Base-by-base conservation (phyloP, 2,888 invertebrate species). In the Cepaea hortensis region DNA sequence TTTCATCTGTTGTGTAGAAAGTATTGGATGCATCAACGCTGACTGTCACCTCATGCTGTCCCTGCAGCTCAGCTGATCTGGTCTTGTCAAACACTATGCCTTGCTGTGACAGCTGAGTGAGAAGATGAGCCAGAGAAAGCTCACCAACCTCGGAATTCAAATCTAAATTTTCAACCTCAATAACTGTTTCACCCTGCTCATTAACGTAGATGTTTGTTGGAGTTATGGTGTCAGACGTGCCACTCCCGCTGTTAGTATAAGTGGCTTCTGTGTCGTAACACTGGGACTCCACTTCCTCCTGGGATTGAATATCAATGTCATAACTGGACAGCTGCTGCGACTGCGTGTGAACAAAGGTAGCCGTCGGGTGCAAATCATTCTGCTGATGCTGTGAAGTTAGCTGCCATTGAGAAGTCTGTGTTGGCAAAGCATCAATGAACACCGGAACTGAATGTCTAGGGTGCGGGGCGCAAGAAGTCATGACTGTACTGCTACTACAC, bases 401-500 rank as follows among this genome's bases (percentile, higher is more conserved):
- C 15, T 85, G 83, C 84, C 84, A 84, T 6, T 48, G 75, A 20
- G 70, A 50, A 62, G 65, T 65, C 3, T 73, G 68, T 50, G n/a
- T 73, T 4, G 87, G 82, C 48, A 87, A 15, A 3, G 76, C 62
- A 73, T 87, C 84, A 62, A 87, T 87, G 18, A 83, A 87, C 18
- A 87, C 87, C 1, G 87, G 82, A 3, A 87, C 81, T 7, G 87
- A 82, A 61, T 86, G 73, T 48, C 80, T 86, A 2, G 87, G 87
- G 18, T 87, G 80, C 4, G 84, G 80, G 1, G 77, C 87, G n/a
- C 68, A 76, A 0, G 86, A 81, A 18, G 87, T 84, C 6, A 87
- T 80, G n/a, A 84, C 75, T 80, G 84, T 87, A 50, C 83, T 87
- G 62, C 85, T 89, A 73, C 90, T 91, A 83, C 91, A 92, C 23